Percentiles rank a stretch among this genome's conserved stretches.
Conservation (phyloP, 2,888 invertebrate species). For the Lamellibrachia columna region DNA sequence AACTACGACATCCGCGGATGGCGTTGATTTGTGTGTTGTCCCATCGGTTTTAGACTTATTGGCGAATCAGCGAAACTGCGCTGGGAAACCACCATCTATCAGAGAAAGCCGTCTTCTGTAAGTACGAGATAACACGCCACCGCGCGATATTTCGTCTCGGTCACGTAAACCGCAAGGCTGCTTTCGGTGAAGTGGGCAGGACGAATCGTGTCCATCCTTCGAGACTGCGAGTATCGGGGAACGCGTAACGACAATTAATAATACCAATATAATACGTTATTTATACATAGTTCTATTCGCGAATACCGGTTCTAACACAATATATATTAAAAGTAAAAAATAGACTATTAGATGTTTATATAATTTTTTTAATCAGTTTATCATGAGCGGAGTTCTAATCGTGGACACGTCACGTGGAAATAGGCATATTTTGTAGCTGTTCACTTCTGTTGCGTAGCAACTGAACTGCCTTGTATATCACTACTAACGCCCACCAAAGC, state of each 20-base stretch:
- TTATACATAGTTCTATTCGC: neutral
- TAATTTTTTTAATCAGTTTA: neutral
- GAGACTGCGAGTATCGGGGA: neutral
- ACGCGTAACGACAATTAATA: neutral
- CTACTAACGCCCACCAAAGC: too few relatives aligned
- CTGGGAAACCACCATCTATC: neutral
- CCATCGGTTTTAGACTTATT: neutral
- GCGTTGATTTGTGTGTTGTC: constrained; percentile 6
- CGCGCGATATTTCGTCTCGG: neutral
- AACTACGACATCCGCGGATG: neutral
- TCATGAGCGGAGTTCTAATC: too few relatives aligned
- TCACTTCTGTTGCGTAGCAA: too few relatives aligned
- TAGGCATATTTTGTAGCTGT: too few relatives aligned
- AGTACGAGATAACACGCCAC: constrained; percentile 1
- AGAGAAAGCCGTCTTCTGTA: neutral
- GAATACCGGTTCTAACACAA: neutral
- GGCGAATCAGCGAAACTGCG: constrained; percentile 5
- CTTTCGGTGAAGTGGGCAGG: neutral
- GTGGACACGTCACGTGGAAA: too few relatives aligned
- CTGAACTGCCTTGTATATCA: too few relatives aligned
- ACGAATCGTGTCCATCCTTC: neutral
- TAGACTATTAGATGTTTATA: neutral
- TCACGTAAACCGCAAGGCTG: too few relatives aligned
- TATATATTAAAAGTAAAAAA: neutral
- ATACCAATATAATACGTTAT: neutral